phyloP scores from a whole-genome alignment of 2,113 vertebrate genomes.

The Grantiella picta region DNA sequence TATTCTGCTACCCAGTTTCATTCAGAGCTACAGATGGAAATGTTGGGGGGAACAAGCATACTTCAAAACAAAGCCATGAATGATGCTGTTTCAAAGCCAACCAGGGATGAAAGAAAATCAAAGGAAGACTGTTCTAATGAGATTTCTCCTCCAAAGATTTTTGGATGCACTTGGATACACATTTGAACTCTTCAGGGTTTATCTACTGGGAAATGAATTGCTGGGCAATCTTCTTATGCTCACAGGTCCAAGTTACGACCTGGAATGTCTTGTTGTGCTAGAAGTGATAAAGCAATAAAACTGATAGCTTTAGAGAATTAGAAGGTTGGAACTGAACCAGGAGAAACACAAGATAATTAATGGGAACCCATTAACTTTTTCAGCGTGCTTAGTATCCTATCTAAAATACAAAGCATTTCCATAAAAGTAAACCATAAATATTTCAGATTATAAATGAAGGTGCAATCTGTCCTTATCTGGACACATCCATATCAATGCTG shows the following conservation, averaged over 20 bases:
- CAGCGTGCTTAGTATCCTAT: neutral
- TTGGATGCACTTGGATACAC: neutral
- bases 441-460: neutral
- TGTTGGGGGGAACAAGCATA: neutral
- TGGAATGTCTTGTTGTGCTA: neutral
- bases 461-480: neutral
- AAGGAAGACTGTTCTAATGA: neutral
- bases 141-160: neutral
- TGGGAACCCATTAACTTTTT: neutral
- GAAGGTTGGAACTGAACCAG: neutral
- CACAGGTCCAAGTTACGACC: neutral
- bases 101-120: neutral
- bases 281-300: neutral
- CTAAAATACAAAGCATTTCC: neutral
- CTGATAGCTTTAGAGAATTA: neutral
- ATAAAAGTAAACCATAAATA: neutral
- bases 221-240: neutral
- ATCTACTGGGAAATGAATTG: neutral
- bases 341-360: neutral
- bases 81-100: conserved; percentile 1
- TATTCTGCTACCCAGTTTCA: neutral
- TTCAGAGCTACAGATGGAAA: neutral
- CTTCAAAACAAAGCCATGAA: neutral
- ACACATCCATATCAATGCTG: neutral
- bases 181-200: neutral